phyloP scores from a whole-genome alignment of 30 jellyfish, hydroid and myxozoan species.

The Aurelia sp. region DNA sequence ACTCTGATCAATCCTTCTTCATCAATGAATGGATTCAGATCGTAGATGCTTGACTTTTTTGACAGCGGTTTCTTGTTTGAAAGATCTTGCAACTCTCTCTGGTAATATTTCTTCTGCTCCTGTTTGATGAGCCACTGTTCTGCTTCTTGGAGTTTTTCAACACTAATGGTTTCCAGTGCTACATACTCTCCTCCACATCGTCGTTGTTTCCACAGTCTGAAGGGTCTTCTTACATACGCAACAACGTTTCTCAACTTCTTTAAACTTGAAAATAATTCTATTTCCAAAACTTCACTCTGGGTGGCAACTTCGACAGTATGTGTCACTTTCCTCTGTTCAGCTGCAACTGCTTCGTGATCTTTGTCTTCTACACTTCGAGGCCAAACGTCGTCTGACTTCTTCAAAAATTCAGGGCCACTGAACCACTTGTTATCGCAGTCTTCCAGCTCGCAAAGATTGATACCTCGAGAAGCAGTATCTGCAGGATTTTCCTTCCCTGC shows the following conservation, averaged over 20 bases:
- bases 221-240: slow-evolving; percentile 39
- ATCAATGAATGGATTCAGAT: slow-evolving; percentile 51
- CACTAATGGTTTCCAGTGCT: slow-evolving; percentile 22
- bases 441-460: slow-evolving; percentile 29
- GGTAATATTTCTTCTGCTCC: slow-evolving; percentile 36
- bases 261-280: slow-evolving; percentile 43
- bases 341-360: slow-evolving; percentile 33
- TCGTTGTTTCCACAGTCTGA: slow-evolving; percentile 41
- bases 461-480: slow-evolving; percentile 50
- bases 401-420: slow-evolving; percentile 58
- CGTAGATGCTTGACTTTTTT: slow-evolving; percentile 5
- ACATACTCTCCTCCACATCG: slow-evolving; percentile 7
- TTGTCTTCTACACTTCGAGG: slow-evolving; percentile 21
- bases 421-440: slow-evolving; percentile 37
- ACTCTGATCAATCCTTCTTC: slow-evolving; percentile 64
- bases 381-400: slow-evolving; percentile 23
- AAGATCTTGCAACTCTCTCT: slow-evolving; percentile 50
- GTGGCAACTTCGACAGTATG: slow-evolving; percentile 28
- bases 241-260: slow-evolving; percentile 39
- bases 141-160: slow-evolving; percentile 53
- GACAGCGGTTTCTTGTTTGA: slow-evolving; percentile 53
- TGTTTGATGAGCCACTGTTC: slow-evolving; percentile 54
- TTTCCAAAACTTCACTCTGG: slow-evolving; percentile 21
- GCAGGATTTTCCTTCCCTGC: slow-evolving; percentile 60
- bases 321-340: slow-evolving; percentile 31